Evolutionary conservation across 2,113 vertebrate genomes (phyloP), one percentile per base, ranked within the genome.

Genomic region (Calonectris borealis): DNA sequence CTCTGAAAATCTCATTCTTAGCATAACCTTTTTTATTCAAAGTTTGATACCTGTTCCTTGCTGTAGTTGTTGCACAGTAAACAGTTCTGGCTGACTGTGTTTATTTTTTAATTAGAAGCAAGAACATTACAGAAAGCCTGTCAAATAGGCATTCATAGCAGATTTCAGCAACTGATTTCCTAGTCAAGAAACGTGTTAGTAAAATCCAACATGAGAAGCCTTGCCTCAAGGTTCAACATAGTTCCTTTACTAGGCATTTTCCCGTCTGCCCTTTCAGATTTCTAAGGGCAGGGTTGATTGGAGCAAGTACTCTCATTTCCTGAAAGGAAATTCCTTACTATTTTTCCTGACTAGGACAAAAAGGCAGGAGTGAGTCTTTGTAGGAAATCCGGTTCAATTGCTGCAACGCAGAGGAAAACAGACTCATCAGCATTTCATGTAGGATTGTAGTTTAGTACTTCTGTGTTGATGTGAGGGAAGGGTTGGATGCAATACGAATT

Each of bases 271-370:
- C 32, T 73, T 70, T 73, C 55, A 60, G 62, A 70, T 93, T 77
- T 66, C 80, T 57, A 7, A 48, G 7, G 40, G 46, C 72, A 64
- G 16, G 46, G 52, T 34, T 91, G 76, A 64, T 42, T 34, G 69
- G 57, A 95, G 55, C 60, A 86, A 90, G 75, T 22, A 27, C 13
- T 91, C 83, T 75, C 36, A 72, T 88, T 93, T 96, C 93, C 96
- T 90, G 75, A 77, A 34, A 83, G 96, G 93, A 96, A 96, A 88
- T 90, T 91, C 94, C 78, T 69, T 32, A 36, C 60, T 58, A 0
- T 48, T 79, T 52, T 46, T 90, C 57, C 66, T 61, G 69, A 68
- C 26, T 13, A 15, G 77, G 61, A 91, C 32, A n/a, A 54, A 90
- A 54, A 77, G 32, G 20, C 76, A 66, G 48, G 76, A 92, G 32